These are phyloP conservation scores for Perccottus glenii DNA, from an alignment of 2,113 vertebrate species.

Conservation along the genomic window DNA sequence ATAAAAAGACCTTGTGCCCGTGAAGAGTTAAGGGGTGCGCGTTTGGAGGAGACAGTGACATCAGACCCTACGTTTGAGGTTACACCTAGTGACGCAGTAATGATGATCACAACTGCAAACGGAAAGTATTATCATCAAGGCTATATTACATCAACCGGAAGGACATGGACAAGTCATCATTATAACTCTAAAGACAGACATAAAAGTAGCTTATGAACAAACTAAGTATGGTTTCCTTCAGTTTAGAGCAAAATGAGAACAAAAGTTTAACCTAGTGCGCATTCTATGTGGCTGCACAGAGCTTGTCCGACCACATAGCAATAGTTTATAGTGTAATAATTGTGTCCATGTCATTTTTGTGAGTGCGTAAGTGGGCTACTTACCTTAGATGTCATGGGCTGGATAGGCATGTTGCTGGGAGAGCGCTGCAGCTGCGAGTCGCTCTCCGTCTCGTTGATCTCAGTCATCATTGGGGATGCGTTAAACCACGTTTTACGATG, in stretches of 20 bases:
- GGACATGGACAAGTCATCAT: not conserved
- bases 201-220: not conserved
- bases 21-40: slow-evolving; percentile 1
- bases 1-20: not conserved
- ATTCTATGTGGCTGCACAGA: not conserved
- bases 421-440: slow-evolving; percentile 81
- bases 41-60: slow-evolving; percentile 51
- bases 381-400: slow-evolving; percentile 84
- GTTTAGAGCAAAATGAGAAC: not conserved
- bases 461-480: slow-evolving; percentile 74
- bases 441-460: slow-evolving; percentile 84
- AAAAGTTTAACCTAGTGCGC: not conserved
- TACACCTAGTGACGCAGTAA: slow-evolving; percentile 64
- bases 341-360: not conserved
- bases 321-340: not conserved
- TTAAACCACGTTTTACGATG: not conserved
- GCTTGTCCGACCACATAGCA: too few species aligned
- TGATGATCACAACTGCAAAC: slow-evolving; percentile 44
- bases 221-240: not conserved
- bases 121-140: slow-evolving; percentile 13
- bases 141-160: slow-evolving; percentile 9
- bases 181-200: too few species aligned
- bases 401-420: slow-evolving; percentile 80
- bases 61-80: slow-evolving; percentile 57
- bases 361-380: slow-evolving; percentile 27